Conservation (phyloP, 2,113 vertebrate genomes). For the Silurus glanis region DNA sequence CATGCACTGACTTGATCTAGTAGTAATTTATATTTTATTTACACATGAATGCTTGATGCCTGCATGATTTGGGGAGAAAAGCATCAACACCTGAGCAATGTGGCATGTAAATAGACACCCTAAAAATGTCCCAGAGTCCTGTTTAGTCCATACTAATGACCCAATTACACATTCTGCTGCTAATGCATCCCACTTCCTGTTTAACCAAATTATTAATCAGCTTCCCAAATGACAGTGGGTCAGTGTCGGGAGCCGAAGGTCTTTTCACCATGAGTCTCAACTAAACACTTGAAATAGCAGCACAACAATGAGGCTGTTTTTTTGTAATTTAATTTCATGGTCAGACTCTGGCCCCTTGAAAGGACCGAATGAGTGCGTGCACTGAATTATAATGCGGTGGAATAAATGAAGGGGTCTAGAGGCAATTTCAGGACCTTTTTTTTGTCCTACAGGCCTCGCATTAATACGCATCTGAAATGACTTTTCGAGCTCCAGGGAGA, state of each 20-base stretch:
- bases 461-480: slow-evolving; percentile 35
- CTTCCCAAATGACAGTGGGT: slow-evolving; percentile 28
- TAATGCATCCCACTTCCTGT: background rate
- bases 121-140: background rate
- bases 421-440: slow-evolving; percentile 40
- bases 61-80: background rate
- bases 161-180: slow-evolving; percentile 10
- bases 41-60: background rate
- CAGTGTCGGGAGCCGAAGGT: slow-evolving; percentile 13
- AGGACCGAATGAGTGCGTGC: slow-evolving; percentile 34
- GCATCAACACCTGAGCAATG: background rate
- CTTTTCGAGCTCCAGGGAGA: slow-evolving; percentile 20
- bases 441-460: background rate
- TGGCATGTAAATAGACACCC: background rate
- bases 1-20: background rate
- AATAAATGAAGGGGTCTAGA: slow-evolving; percentile 62
- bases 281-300: slow-evolving; percentile 36
- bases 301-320: slow-evolving; percentile 11
- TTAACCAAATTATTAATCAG: slow-evolving; percentile 22
- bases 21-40: slow-evolving; percentile 14
- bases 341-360: slow-evolving; percentile 34
- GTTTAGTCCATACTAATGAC: slow-evolving; percentile 14
- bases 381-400: slow-evolving; percentile 47
- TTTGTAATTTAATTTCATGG: slow-evolving; percentile 49
- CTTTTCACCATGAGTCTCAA: slow-evolving; percentile 20